Base-by-base conservation (phyloP, 35 echinoderm and acorn worm species). In the Stichopus chloronotus region DNA sequence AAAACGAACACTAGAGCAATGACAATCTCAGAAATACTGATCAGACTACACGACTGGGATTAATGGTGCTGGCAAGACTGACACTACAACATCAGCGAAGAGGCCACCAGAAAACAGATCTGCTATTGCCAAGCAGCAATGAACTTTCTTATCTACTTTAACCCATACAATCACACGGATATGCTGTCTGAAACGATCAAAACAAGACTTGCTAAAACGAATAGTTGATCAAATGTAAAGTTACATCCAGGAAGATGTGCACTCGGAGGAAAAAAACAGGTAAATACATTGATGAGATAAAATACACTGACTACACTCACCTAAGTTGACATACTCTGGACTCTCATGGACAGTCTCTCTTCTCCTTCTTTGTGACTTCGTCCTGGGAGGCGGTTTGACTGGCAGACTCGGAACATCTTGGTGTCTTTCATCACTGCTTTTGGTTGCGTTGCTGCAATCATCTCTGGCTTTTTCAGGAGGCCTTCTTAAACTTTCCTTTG, bases 271-370 rank as follows among this genome's bases (percentile, higher is more conserved):
- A 61, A 8, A 20, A n/a, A 20, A 24, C 0, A 0, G 19, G 20
- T 19, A 74, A 1, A 74, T 43, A 74, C 0, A 74, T 1, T 4
- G 17, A 21, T 20, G 22, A n/a, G 69, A 20, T 61, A 6, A 72
- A 74, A n/a, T 74, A 19, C 17, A 0, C 30, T 43, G 30, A 43
- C 30, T 7, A 74, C 1, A 72, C 87, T 89, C 61, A 89, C 87
- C 87, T 52, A 89, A 71, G 52, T 89, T 89, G n/a, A 89, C 87
- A 72, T 89, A 89, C 59, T 89, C 87, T 89, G 87, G 87, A 63
- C 30, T 43, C 21, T 89, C 87, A 71, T 89, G 61, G n/a, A 72
- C 20, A 11, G 87, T 89, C 52, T 89, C 65, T 6, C 61, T 30
- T 22, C 87, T 89, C 65, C 61, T 89, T 43, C 87, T 89, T 61